These are phyloP conservation scores for Narcine bancroftii DNA, from an alignment of 2,113 vertebrate genomes.

Conservation along the genomic window DNA sequence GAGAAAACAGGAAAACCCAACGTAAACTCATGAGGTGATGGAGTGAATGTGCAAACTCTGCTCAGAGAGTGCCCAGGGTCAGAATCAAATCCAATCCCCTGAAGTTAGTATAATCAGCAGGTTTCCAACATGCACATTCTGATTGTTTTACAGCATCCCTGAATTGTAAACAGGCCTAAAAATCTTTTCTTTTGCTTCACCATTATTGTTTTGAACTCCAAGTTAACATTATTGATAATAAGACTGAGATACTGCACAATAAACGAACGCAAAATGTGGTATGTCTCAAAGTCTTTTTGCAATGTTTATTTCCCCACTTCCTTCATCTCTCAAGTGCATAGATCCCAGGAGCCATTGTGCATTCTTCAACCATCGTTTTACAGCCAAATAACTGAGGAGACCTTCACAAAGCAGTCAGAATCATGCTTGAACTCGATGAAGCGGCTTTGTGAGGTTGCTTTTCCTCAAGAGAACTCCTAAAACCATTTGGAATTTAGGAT, in stretches of 20 bases:
- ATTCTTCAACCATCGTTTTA: not conserved
- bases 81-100: too few species aligned
- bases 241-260: not conserved
- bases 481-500: not conserved
- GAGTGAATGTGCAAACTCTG: too few species aligned
- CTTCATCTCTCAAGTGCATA: not conserved
- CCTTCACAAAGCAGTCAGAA: not conserved
- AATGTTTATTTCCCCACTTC: not conserved
- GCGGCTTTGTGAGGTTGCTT: too few species aligned
- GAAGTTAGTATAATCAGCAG: too few species aligned
- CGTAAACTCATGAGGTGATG: too few species aligned
- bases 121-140: too few species aligned
- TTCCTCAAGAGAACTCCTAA: too few species aligned
- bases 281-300: not conserved
- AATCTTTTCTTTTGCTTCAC: not conserved
- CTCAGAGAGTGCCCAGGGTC: too few species aligned
- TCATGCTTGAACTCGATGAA: not conserved
- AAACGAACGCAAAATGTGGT: not conserved
- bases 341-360: not conserved
- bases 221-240: not conserved
- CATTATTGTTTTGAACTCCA: not conserved
- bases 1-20: too few species aligned
- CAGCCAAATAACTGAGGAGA: not conserved
- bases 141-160: not conserved
- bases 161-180: not conserved